Conservation (phyloP, 2,888 invertebrate genomes). For the Plagiodera versicolora region DNA sequence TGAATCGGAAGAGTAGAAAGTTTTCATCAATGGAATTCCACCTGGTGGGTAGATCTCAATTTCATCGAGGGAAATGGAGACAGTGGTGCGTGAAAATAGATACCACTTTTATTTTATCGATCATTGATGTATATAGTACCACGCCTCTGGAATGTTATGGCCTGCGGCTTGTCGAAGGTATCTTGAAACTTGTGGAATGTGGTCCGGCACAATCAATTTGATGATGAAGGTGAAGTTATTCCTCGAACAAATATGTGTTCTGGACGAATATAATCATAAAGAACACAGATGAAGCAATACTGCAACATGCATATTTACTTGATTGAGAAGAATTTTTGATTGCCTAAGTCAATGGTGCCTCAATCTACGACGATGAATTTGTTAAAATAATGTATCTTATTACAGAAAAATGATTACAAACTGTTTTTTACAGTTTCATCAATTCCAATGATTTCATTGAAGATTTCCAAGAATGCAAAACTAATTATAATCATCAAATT, state of each 20-base stretch:
- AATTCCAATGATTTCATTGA: too few relatives aligned
- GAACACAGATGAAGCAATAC: not conserved
- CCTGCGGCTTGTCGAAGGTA: not conserved
- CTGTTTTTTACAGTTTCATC: too few relatives aligned
- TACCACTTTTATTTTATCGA: not conserved
- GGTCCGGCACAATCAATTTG: not conserved
- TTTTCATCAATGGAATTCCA: conserved; percentile 22
- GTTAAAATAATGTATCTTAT: too few relatives aligned
- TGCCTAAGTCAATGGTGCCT: too few relatives aligned
- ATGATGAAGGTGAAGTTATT: not conserved
- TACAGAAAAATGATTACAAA: too few relatives aligned
- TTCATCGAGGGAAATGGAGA: not conserved
- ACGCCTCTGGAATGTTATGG: not conserved
- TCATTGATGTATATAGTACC: not conserved
- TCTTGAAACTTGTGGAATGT: not conserved
- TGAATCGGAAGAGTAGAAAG: conserved; percentile 19
- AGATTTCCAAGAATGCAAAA: too few relatives aligned
- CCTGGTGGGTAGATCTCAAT: conserved; percentile 12
- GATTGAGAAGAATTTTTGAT: too few relatives aligned
- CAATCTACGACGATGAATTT: too few relatives aligned
- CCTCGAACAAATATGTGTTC: not conserved
- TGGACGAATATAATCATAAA: not conserved
- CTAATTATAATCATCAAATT: not conserved
- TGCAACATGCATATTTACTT: not conserved
- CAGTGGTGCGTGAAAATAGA: not conserved